Conservation (phyloP, 2,113 vertebrate genomes). For the Cryptoleucopteryx plumbea region DNA sequence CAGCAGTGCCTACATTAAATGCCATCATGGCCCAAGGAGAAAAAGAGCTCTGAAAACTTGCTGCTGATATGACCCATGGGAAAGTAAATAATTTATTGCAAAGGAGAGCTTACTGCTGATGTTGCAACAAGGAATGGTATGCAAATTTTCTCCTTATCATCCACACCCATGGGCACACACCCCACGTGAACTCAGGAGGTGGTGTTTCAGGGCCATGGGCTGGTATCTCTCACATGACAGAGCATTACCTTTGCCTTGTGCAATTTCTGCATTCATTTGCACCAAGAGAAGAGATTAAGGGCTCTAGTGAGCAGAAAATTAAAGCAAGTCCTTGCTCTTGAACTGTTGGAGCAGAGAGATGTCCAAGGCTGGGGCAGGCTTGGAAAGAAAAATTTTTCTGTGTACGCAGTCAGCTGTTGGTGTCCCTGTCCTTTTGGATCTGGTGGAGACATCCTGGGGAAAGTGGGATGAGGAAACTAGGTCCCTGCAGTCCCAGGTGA, state of each 20-base stretch:
- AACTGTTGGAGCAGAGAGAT: not conserved
- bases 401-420: not conserved
- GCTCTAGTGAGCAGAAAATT: not conserved
- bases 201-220: not conserved
- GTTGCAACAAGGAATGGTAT: not conserved
- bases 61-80: not conserved
- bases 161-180: not conserved
- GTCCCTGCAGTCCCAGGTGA: not conserved
- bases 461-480: not conserved
- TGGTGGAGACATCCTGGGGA: not conserved
- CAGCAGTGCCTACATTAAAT: accelerated
- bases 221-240: not conserved
- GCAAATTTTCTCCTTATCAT: not conserved
- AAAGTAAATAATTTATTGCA: not conserved
- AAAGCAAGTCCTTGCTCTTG: not conserved
- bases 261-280: not conserved
- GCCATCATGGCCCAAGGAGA: not conserved
- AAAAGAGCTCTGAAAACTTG: not conserved
- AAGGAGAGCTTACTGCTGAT: not conserved
- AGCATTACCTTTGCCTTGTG: not conserved
- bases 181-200: not conserved
- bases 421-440: not conserved
- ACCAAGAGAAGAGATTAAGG: not conserved
- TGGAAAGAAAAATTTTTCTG: not conserved
- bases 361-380: not conserved